Percentiles rank a stretch among this genome's conserved stretches.
These are phyloP conservation scores for Eulemur albifrons DNA, from an alignment of 2,797 vertebrate genomes.

Conservation along the genomic window DNA sequence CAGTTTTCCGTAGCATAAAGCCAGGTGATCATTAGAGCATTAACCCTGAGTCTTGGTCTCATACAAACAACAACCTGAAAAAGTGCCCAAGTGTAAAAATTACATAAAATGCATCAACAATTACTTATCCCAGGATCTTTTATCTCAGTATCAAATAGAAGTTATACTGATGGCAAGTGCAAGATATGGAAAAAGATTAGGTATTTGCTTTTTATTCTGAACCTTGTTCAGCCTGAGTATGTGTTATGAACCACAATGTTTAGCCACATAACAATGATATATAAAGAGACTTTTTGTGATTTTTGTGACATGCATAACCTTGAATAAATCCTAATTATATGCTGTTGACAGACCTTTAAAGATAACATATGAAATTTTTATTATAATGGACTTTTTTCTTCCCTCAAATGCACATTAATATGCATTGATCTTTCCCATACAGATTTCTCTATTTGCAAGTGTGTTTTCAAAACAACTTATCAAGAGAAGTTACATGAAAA, in stretches of 20 bases:
- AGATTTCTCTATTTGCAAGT: not conserved
- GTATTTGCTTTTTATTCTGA: not conserved
- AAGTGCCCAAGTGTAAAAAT: conserved; percentile 24
- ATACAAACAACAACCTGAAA: not conserved
- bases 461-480: conserved; percentile 41
- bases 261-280: not conserved
- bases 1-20: conserved; percentile 27
- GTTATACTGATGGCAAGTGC: not conserved
- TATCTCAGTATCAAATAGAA: conserved; percentile 1
- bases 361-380: not conserved
- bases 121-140: not conserved
- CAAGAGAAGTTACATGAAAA: conserved; percentile 70
- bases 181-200: not conserved
- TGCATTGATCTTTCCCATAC: conserved; percentile 40
- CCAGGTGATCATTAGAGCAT: not conserved
- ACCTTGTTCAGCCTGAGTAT: not conserved
- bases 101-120: conserved; percentile 12
- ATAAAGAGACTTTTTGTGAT: not conserved
- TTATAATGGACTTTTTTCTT: not conserved
- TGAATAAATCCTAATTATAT: not conserved
- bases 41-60: conserved; percentile 19
- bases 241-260: not conserved
- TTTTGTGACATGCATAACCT: not conserved
- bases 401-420: not conserved
- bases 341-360: conserved; percentile 36